These are phyloP conservation scores for Agriotes lineatus DNA, from an alignment of 2,888 invertebrate genomes.

Conservation along the genomic window DNA sequence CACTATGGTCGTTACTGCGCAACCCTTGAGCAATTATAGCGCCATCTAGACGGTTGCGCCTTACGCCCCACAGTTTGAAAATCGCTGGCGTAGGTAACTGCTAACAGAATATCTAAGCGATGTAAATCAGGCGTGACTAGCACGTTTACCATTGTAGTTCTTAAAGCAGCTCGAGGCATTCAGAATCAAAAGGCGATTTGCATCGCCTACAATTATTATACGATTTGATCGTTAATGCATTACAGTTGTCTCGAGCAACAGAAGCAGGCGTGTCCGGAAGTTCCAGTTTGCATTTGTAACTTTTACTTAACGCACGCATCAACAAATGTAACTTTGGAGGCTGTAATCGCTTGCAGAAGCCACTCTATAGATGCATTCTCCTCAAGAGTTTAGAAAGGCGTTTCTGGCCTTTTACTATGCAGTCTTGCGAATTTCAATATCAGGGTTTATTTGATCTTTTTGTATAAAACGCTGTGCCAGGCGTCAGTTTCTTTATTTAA, in stretches of 20 bases:
- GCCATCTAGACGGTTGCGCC: too few relatives aligned
- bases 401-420: conserved; percentile 9
- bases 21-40: too few relatives aligned
- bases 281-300: not conserved
- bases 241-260: not conserved
- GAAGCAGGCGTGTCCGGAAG: not conserved
- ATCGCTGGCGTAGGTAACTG: too few relatives aligned
- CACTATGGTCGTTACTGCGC: too few relatives aligned
- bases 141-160: not conserved
- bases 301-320: conserved; percentile 2
- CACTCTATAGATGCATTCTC: not conserved
- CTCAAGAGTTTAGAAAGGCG: conserved; percentile 6
- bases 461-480: too few relatives aligned
- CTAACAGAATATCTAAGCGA: not conserved
- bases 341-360: not conserved
- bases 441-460: too few relatives aligned
- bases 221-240: not conserved
- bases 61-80: too few relatives aligned
- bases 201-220: not conserved
- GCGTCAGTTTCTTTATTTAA: too few relatives aligned
- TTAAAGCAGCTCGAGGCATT: not conserved
- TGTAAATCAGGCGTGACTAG: conserved; percentile 8
- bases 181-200: not conserved
- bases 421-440: too few relatives aligned
- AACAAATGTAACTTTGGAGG: not conserved